Evolutionary conservation across 2,888 invertebrate genomes (phyloP), one percentile per base, ranked within the genome.

Genomic region (Conops quadrifasciatus): DNA sequence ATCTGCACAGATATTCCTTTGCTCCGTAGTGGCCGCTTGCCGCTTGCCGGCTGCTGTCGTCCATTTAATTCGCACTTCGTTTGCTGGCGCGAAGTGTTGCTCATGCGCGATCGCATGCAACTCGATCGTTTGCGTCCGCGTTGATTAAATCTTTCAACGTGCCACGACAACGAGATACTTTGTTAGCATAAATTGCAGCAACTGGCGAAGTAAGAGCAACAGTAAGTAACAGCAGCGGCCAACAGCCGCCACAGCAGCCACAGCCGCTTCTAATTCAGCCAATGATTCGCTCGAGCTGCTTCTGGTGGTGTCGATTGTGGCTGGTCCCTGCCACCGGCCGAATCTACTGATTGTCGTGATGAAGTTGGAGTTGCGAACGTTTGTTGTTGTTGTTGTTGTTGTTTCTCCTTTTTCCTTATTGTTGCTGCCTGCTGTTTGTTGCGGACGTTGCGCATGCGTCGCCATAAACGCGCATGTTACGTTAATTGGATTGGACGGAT

Each of bases 121-220:
- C 59, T 59, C 49, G 67, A 45, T 67, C 67, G 59, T 67, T 53
- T 67, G 36, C 36, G 36, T 36, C 9, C 28, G 67, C 67, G 67
- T 59, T 67, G 67, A 67, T 67, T 67, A 67, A 59, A 67, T 67
- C 67, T 67, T 67, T 67, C 49, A 43, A 67, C 67, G 59, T 67
- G 47, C 67, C 59, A 67, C 67, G 59, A 60, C 59, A 30, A 59
- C 67, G 67, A 67, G 67, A 59, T 49, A 67, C 67, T 67, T 67
- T 67, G 67, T 59, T 67, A 67, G 67, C 67, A 67, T 67, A 67
- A 59, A 47, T 47, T 49, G 47, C 43, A 56, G 67, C 62, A 62
- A 19, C 43, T 36, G 43, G 36, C 11, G 19, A 15, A 53, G n/a
- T 24, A 58, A 16, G 21, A 43, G 16, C 63, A 30, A 13, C 30